phyloP scores from a whole-genome alignment of 1,140 invertebrate genomes.

The Yoshiicerus persimilis region DNA sequence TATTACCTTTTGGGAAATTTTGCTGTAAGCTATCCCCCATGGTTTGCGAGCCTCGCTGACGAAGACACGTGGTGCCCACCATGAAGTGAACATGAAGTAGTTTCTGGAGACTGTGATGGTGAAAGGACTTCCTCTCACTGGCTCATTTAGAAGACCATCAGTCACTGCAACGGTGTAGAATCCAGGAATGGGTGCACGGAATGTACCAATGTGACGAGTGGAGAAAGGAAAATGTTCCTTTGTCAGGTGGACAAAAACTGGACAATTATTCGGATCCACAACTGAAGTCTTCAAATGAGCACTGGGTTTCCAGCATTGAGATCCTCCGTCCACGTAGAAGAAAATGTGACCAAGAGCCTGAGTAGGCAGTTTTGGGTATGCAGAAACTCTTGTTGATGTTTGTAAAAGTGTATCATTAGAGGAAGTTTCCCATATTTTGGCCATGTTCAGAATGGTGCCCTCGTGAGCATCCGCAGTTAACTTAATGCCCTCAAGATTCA shows the following conservation, averaged over 20 bases:
- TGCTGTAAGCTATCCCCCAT: slow-evolving; percentile 5
- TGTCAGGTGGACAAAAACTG: not conserved
- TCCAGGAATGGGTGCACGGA: not conserved
- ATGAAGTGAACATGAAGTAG: not conserved
- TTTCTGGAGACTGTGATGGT: not conserved
- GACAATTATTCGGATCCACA: no score
- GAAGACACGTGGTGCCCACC: not conserved
- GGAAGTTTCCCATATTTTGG: no score
- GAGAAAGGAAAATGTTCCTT: not conserved
- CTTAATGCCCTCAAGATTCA: no score
- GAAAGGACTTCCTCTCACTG: not conserved
- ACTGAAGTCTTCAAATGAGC: no score
- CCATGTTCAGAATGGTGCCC: no score
- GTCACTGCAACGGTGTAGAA: not conserved
- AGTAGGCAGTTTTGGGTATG: no score
- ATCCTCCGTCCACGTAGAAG: no score
- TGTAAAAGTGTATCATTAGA: no score
- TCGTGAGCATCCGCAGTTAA: no score
- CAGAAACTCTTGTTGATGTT: no score
- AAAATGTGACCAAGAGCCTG: no score
- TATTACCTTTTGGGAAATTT: not conserved
- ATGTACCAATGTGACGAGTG: not conserved
- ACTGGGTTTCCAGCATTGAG: no score
- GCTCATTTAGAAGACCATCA: not conserved
- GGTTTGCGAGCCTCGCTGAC: not conserved